phyloP scores from a whole-genome alignment of 2,888 invertebrate species.

The Liopterus haemorrhoidalis region DNA sequence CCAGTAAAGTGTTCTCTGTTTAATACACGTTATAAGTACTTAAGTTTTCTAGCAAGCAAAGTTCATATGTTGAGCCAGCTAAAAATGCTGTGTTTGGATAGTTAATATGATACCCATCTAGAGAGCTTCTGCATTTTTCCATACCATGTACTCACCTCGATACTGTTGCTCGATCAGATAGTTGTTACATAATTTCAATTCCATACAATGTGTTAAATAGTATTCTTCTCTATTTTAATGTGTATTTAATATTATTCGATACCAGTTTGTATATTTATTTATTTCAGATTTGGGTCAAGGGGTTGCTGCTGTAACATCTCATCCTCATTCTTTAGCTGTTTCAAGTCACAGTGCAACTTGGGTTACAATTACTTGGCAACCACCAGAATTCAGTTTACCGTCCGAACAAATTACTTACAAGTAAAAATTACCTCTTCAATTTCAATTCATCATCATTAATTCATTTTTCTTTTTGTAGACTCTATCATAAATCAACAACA shows the following conservation, averaged over 20 bases:
- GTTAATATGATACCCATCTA: too few species aligned
- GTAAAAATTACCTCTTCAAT: slow-evolving; percentile 44
- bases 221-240: too few species aligned
- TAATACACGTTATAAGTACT: too few species aligned
- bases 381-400: slow-evolving; percentile 75
- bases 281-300: slow-evolving; percentile 37
- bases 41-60: too few species aligned
- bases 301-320: slow-evolving; percentile 66
- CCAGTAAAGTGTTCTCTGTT: too few species aligned
- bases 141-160: too few species aligned
- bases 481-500: slow-evolving; percentile 64
- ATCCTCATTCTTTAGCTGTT: slow-evolving; percentile 73
- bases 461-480: slow-evolving; percentile 44
- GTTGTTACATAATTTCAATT: too few species aligned
- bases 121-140: too few species aligned
- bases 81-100: too few species aligned
- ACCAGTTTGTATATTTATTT: slow-evolving; percentile 6
- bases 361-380: slow-evolving; percentile 78
- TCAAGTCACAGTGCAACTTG: slow-evolving; percentile 76
- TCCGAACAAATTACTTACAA: slow-evolving; percentile 71
- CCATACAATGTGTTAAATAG: too few species aligned
- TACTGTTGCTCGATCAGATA: not conserved
- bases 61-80: too few species aligned
- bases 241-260: too few species aligned
- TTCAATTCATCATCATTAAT: slow-evolving; percentile 8